Base-by-base conservation (phyloP, 1,140 invertebrate species). In the Cydia strobilella region DNA sequence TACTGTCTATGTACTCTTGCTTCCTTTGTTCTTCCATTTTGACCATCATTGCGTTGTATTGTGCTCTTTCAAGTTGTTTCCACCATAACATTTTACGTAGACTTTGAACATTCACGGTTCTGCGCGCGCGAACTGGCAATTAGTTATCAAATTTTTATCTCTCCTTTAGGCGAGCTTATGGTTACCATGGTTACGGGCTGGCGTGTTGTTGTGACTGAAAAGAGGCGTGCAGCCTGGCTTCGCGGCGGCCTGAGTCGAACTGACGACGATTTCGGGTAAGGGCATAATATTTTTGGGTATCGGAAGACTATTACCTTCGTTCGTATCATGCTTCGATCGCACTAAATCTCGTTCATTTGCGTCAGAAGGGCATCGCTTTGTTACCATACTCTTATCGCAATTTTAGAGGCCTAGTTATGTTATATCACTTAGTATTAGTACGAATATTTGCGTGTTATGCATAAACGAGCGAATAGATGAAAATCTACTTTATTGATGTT, bases 31-130 rank as follows among this genome's bases (percentile, higher is more conserved):
- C 90, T 76, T 93, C 90, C 74, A 78, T 84, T 81, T 93, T 83
- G 51, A 93, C 77, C 86, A 91, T 90, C 74, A 90, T 90, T 25
- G 87, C 77, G 77, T 85, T 84, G 62, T 88, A 81, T 77, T 88
- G 86, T 62, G 82, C 81, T 54, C 85, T 79, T 75, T 91, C 90
- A 18, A 90, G 78, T 72, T 92, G 90, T 84, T 90, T 91, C 90
- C 90, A 92, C 90, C 90, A 92, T 90, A 92, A 84, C 90, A 92
- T 92, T 81, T 85, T 91, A 82, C 23, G 59, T 59, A 73, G 74
- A 25, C 72, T 75, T 72, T 72, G 71, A 15, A 18, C 31, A 69
- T 69, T 18, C 15, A 69, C 31, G 35, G 15, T 18, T 18, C 31
- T 69, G 12, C 27, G 18, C 31, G 27, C 65, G 65, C 27, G 31